Percentiles rank a stretch among this genome's conserved stretches.
phyloP scores from a whole-genome alignment of 92 coral and sea anemone genomes.

The Anthopleura xanthogrammica region DNA sequence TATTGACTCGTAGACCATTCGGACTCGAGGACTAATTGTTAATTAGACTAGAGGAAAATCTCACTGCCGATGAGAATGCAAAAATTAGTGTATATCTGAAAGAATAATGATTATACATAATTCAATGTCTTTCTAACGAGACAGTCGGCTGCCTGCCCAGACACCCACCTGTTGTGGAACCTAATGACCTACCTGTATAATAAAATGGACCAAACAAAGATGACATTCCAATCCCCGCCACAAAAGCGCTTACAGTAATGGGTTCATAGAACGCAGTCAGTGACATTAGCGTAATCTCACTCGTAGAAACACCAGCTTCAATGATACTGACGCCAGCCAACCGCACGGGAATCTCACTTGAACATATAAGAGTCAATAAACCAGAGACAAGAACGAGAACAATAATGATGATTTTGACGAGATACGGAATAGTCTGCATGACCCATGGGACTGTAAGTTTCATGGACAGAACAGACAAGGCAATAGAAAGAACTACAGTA shows the following conservation, averaged over 20 bases:
- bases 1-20: no score
- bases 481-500: conserved; percentile 65
- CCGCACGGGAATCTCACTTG: conserved; percentile 46
- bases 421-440: conserved; percentile 62
- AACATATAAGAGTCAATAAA: conserved; percentile 42
- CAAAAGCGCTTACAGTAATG: conserved; percentile 63
- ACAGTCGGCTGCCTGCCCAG: neutral
- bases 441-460: conserved; percentile 73
- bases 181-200: conserved; percentile 63
- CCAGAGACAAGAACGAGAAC: conserved; percentile 51
- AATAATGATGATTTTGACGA: conserved; percentile 43
- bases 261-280: conserved; percentile 73
- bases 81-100: no score
- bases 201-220: conserved; percentile 79
- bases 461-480: conserved; percentile 63
- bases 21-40: no score
- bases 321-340: conserved; percentile 67
- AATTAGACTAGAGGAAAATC: no score
- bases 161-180: neutral
- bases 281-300: conserved; percentile 76
- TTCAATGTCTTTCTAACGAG: no score
- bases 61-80: no score
- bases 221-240: conserved; percentile 76
- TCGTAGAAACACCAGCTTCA: conserved; percentile 75
- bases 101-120: no score